These are phyloP conservation scores for Sitta europaea DNA, from an alignment of 2,113 vertebrate genomes.

Conservation along the genomic window DNA sequence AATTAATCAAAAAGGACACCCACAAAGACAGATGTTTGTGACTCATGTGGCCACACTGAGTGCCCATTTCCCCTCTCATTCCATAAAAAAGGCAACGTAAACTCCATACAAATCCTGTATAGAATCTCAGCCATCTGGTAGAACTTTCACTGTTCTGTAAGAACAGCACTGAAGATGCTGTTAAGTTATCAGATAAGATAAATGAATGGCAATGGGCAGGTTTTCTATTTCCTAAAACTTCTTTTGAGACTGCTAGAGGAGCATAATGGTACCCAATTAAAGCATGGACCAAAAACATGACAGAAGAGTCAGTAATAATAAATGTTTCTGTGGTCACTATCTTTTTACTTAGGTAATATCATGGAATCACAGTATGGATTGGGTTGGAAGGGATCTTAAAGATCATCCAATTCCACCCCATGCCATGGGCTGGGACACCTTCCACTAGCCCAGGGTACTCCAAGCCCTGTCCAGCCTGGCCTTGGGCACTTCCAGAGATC, in stretches of 20 bases:
- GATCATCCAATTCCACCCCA: rapidly evolving
- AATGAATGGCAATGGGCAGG: neutral
- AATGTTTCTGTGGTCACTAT: neutral
- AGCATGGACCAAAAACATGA: neutral
- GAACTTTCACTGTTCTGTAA: neutral
- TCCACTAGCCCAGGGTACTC: neutral
- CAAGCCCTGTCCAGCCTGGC: rapidly evolving
- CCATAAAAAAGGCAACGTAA: neutral
- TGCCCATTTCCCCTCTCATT: neutral
- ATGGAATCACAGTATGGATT: neutral
- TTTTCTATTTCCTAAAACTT: neutral
- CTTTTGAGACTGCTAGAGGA: neutral
- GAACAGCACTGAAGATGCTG: neutral
- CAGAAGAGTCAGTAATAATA: neutral
- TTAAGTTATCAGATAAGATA: no score
- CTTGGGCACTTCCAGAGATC: neutral
- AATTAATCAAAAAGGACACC: neutral
- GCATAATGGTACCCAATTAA: neutral
- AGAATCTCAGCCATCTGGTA: neutral
- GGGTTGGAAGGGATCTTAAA: neutral
- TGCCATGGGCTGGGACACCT: neutral
- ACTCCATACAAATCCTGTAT: neutral
- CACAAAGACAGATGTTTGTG: neutral
- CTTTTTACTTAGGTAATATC: neutral
- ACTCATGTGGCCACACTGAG: neutral